Evolutionary conservation across 2,113 vertebrate genomes (phyloP), one percentile per base, ranked within the genome.

Genomic region (Pseudorectes ferrugineus): DNA sequence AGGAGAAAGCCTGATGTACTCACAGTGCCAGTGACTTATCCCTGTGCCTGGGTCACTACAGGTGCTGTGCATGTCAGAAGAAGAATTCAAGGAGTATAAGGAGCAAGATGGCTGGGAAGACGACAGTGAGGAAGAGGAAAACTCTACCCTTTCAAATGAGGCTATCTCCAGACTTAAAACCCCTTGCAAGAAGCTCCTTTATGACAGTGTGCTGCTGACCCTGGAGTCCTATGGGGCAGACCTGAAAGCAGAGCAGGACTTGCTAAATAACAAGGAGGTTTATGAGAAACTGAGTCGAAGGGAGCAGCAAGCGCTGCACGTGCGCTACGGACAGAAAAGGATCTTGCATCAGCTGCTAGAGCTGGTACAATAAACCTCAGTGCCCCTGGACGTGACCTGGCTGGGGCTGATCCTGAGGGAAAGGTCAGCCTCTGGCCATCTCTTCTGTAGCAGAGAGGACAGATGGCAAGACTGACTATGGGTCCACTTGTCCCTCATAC

Each of bases 291-390:
- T 99, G 77, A 98, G 96, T 81, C 92, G 80, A 67, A 97, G 99
- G 74, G 98, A 99, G 93, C 98, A 97, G 88, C 98, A 98, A 19
- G 98, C 99, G 1, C 94, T 99, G 92, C 98, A 99, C 0, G 99
- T 99, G 48, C 98, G 98, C 46, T 98, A 98, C 0, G 99, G 99
- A 10, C 99, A 99, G 97, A 99, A 99, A 80, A 98, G 73, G 93
- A 99, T 99, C 93, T 84, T 99, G 86, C 85, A 98, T 36, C 97
- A 95, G 62, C 72, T 99, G 52, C 84, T 99, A 29, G 97, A 98
- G 81, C 95, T 99, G 89, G 97, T 98, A 31, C 68, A 40, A 12
- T 75, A 88, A 48, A 62, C 46, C 62, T 66, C 15, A 0, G 40
- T 19, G 33, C 5, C 20, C 18, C 49, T 33, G 59, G 38, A 17